Base-by-base conservation (phyloP, 2,113 vertebrate species). In the Toxotes jaculatrix region DNA sequence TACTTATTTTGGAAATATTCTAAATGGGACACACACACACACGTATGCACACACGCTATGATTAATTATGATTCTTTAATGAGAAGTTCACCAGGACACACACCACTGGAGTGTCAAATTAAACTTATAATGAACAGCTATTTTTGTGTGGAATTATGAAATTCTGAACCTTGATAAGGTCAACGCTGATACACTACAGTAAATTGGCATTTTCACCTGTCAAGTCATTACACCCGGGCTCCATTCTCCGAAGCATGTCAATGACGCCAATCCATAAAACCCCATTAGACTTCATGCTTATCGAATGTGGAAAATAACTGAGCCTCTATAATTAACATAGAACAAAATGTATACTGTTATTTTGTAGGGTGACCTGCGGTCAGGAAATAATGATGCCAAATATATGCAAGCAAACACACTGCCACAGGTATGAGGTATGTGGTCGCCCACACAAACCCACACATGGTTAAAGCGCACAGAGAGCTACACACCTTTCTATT, bases 101-200 rank as follows among this genome's bases (percentile, higher is more conserved):
- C 82, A 72, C 91, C 89, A 91, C 65, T 92, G 87, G 90, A 92
- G 89, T 93, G 90, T 91, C 86, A 92, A 93, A 93, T 92, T 89
- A 90, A 91, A 90, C 66, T 74, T 82, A 78, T 85, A 84, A 92
- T 91, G 83, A 91, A 91, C 84, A 80, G 80, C 78, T 67, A 87
- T 83, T 92, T 90, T 47, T 83, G n/a, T 59, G 74, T 72, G 56
- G 83, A 91, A 90, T 83, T 73, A 76, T 83, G 68, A 86, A 76
- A 89, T 84, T 57, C 65, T 76, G 74, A 74, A 84, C 72, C 62
- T 79, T 32, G 77, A 90, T 89, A 87, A 91, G 89, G 88, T 88
- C 80, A 87, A 34, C 57, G 31, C 49, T 51, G 63, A 80, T 63
- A 64, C 83, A 77, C 56, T 38, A 63, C 87, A 75, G 68, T 70